These are phyloP conservation scores for Leucopternis melanops DNA, from an alignment of 2,113 vertebrate genomes.

Conservation along the genomic window DNA sequence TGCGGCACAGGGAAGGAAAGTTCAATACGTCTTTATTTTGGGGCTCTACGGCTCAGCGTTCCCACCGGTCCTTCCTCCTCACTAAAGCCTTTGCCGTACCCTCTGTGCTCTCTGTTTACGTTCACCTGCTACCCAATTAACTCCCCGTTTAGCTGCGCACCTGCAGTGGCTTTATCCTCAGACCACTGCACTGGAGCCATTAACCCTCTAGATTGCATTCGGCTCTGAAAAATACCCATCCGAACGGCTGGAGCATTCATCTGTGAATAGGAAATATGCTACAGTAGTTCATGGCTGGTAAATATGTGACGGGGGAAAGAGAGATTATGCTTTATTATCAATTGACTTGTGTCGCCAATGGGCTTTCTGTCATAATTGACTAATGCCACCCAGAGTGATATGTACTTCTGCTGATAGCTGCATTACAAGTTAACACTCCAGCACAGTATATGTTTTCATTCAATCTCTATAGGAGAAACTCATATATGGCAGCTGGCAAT, in stretches of 20 bases:
- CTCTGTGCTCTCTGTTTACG: constrained; percentile 55
- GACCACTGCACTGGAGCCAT: constrained; percentile 50
- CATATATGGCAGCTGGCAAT: constrained; percentile 55
- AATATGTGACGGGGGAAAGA: constrained; percentile 39
- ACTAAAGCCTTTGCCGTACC: constrained; percentile 49
- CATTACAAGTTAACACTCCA: constrained; percentile 49
- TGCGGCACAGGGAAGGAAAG: neutral
- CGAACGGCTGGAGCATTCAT: constrained; percentile 52
- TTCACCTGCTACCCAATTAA: constrained; percentile 71
- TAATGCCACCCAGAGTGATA: constrained; percentile 63
- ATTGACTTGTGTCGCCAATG: constrained; percentile 52
- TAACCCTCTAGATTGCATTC: constrained; percentile 61
- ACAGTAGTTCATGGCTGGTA: constrained; percentile 48
- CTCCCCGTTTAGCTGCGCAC: constrained; percentile 55
- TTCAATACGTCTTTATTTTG: constrained; percentile 22
- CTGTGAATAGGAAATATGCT: constrained; percentile 60
- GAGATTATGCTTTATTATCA: constrained; percentile 66
- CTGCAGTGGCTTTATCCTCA: constrained; percentile 60
- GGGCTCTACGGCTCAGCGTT: neutral
- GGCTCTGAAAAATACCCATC: constrained; percentile 57
- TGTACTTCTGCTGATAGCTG: constrained; percentile 61
- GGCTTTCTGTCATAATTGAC: constrained; percentile 66
- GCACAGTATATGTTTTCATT: constrained; percentile 59
- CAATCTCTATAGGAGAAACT: constrained; percentile 55
- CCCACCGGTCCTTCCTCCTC: neutral